Conservation (phyloP, 2,113 vertebrate species). For the Oplegnathus fasciatus region DNA sequence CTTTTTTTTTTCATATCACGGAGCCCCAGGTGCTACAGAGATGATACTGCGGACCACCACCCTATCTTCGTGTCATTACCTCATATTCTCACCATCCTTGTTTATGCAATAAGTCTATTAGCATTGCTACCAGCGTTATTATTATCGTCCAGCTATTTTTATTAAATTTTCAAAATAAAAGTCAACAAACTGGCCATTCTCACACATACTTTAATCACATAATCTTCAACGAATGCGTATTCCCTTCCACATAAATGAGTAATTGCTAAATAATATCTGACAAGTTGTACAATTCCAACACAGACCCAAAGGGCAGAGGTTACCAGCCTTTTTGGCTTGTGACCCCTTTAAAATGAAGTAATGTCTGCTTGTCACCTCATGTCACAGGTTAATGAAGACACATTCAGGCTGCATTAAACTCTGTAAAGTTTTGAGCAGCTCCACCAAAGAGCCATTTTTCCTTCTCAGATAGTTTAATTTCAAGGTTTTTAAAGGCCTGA, state of each 20-base stretch:
- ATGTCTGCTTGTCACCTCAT: background rate
- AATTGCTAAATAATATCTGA: background rate
- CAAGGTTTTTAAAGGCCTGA: background rate
- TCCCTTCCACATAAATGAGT: background rate
- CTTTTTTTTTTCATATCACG: conserved; percentile 17
- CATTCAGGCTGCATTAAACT: too few species aligned
- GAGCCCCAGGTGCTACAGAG: background rate
- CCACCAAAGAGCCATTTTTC: background rate
- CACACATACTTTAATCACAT: background rate
- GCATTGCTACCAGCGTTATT: background rate
- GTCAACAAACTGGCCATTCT: background rate
- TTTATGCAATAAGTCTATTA: background rate
- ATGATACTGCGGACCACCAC: background rate
- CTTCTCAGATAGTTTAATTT: background rate
- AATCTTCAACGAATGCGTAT: background rate
- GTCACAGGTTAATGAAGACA: background rate
- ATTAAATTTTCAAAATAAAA: conserved; percentile 2
- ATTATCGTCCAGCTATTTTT: background rate
- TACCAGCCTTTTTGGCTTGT: background rate
- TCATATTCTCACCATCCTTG: background rate
- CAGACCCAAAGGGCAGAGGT: background rate
- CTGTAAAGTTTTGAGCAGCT: too few species aligned
- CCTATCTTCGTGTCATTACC: background rate
- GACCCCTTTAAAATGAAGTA: background rate
- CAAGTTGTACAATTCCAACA: background rate